Evolutionary conservation across 2,888 invertebrate genomes (phyloP), one percentile per base, ranked within the genome.

Genomic region (Deilephila elpenor): DNA sequence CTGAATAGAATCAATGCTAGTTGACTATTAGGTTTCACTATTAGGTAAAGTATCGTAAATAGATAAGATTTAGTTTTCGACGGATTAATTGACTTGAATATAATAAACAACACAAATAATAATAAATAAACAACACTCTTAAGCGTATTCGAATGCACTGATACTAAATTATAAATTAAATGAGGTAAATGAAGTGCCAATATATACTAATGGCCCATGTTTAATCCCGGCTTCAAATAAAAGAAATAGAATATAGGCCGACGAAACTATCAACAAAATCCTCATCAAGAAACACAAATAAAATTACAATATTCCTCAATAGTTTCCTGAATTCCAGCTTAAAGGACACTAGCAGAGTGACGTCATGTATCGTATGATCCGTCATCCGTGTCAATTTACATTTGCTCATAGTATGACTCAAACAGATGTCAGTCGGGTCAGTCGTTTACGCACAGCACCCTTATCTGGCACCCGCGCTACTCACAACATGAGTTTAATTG

Each of bases 31-130:
- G n/a, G 64, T 44, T 44, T 67, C 14, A 20, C 44, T 37, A 67
- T 44, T 67, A 67, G 64, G 64, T 20, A 25, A 64, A 64, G 34
- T 29, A 62, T 62, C n/a, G 34, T 17, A n/a, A 37, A 64, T 37
- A 19, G 37, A 64, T 64, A 64, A 64, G 20, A 19, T 20, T 61
- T n/a, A 8, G 11, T 44, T 64, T 44, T 64, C n/a, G 56, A 56
- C 14, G 44, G 44, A 44, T 44, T 44, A 44, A 32, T 32, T 62
- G 34, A 7, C 17, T 34, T 4, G 3, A 5, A 32, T 29, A 32
- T 17, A 60, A 29, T 60, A 29, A 32, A 60, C 60, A 60, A 17
- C 32, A 17, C 5, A 62, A 25, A 4, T 25, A 32, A 4, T 25
- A 32, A 60, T 14, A 60, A 29, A 60, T 11, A 60, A 60, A 29